phyloP scores from a whole-genome alignment of 2,797 vertebrate genomes.

The Dallia pectoralis region DNA sequence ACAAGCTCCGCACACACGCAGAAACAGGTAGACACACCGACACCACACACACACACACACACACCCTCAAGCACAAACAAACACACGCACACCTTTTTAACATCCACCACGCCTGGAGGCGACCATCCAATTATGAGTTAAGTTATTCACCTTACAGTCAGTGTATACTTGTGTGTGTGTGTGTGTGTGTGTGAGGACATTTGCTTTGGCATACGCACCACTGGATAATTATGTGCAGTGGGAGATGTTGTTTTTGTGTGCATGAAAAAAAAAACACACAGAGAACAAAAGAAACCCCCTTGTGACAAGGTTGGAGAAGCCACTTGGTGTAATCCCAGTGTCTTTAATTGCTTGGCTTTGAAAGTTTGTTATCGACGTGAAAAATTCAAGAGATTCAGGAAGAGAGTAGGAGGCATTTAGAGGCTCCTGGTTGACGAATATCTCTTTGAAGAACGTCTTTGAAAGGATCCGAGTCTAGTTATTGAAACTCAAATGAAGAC shows the following conservation, averaged over 20 bases:
- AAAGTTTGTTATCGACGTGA: neutral
- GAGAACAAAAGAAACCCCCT: constrained; percentile 19
- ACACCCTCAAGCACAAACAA: neutral
- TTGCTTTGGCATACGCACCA: constrained; percentile 38
- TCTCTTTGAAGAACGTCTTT: constrained; percentile 12
- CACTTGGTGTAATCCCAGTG: constrained; percentile 11
- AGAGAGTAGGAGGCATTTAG: neutral
- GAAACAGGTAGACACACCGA: too few relatives aligned
- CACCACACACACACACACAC: too few relatives aligned
- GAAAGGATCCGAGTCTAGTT: constrained; percentile 5
- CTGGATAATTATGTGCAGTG: constrained; percentile 56
- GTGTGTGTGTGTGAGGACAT: neutral
- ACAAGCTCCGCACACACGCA: too few relatives aligned
- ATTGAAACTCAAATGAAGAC: constrained; percentile 7
- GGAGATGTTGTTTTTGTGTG: constrained; percentile 31
- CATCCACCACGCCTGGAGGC: neutral
- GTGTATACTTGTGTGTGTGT: neutral
- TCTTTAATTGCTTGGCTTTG: constrained; percentile 20
- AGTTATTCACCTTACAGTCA: neutral
- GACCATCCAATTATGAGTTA: constrained; percentile 44
- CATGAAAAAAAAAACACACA: constrained; percentile 28
- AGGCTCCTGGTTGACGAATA: neutral
- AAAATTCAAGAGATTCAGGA: neutral
- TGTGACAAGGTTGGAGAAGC: constrained; percentile 14
- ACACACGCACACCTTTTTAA: neutral